These are phyloP conservation scores for Pteria penguin DNA, from an alignment of 2,888 invertebrate species.

Conservation along the genomic window DNA sequence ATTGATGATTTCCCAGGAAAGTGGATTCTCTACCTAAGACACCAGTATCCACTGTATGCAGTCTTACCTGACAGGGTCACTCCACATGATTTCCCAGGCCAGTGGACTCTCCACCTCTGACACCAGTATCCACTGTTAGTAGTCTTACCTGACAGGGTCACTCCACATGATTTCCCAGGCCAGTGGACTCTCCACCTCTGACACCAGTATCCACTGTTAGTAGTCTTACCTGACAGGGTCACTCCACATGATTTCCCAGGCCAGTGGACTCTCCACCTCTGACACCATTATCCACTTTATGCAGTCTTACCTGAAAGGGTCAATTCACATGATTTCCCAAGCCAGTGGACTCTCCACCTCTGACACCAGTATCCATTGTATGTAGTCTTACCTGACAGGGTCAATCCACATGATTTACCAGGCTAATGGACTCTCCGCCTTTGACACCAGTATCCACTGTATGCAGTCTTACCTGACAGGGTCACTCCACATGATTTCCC, in stretches of 20 bases:
- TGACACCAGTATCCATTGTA: no score
- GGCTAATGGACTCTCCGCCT: constrained; percentile 86
- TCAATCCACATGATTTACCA: constrained; percentile 92
- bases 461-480: constrained; percentile 82
- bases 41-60: no score
- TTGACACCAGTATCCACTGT: no score
- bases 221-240: constrained; percentile 84
- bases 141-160: constrained; percentile 84
- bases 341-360: constrained; percentile 86
- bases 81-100: constrained; percentile 91
- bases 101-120: constrained; percentile 86
- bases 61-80: constrained; percentile 84
- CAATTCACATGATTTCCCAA: constrained; percentile 91
- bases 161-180: constrained; percentile 92
- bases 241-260: constrained; percentile 91
- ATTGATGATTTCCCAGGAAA: constrained; percentile 91
- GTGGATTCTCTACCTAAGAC: constrained; percentile 85
- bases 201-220: no score
- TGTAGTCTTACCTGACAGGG: constrained; percentile 82
- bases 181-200: constrained; percentile 86
- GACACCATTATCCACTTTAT: no score
- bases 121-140: no score
- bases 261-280: constrained; percentile 86
- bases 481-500: constrained; percentile 91
- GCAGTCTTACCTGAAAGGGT: constrained; percentile 83